Percentiles rank a stretch among this genome's conserved stretches.
Conservation (phyloP, 2,113 vertebrate species). For the Channa maculata region DNA sequence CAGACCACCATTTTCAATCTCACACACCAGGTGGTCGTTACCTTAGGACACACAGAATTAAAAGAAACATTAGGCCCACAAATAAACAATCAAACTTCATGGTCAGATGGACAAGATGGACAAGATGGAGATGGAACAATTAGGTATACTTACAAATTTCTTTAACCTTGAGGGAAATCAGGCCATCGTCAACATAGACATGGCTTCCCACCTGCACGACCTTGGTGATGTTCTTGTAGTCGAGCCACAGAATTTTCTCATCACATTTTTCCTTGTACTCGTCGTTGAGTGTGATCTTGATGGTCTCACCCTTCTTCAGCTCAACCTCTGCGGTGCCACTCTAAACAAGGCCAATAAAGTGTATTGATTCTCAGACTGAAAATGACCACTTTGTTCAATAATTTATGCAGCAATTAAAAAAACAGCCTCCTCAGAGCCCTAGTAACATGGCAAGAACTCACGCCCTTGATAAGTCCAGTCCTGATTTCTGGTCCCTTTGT, state of each 20-base stretch:
- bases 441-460: constrained; percentile 76
- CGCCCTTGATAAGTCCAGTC: constrained; percentile 97
- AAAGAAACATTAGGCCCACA: neutral
- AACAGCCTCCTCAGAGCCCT: neutral
- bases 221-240: constrained; percentile 97
- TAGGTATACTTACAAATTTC: constrained; percentile 85
- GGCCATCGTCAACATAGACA: constrained; percentile 93
- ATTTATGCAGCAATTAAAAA: neutral
- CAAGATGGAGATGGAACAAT: neutral
- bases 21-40: constrained; percentile 86
- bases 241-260: constrained; percentile 92
- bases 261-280: constrained; percentile 92
- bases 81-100: neutral
- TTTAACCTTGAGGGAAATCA: constrained; percentile 93
- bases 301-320: constrained; percentile 88
- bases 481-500: constrained; percentile 99
- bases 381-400: neutral
- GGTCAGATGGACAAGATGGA: too few species aligned
- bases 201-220: constrained; percentile 90
- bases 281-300: constrained; percentile 92
- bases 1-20: constrained; percentile 91
- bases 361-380: neutral
- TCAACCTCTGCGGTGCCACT: constrained; percentile 97
- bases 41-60: constrained; percentile 76
- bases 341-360: constrained; percentile 66